Evolutionary conservation across 92 coral and sea anemone genomes (phyloP), one percentile per base, ranked within the genome.

Genomic region (Umimayanthus chanpuru): DNA sequence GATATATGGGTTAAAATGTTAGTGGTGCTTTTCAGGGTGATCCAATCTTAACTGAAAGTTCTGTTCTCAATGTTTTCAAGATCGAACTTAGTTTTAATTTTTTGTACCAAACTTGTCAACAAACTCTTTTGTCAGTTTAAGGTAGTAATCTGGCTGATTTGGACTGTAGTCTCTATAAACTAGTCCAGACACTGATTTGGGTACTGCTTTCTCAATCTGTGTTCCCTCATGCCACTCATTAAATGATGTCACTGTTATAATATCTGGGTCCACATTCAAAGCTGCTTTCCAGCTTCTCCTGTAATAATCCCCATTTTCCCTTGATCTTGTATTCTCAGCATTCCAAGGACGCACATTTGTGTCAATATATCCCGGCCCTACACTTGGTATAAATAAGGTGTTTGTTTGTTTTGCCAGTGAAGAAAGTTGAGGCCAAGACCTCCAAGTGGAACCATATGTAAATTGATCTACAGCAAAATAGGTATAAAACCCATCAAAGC

Each of bases 151-250:
- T 56, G 99, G 91, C 16, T 81, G 30, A 84, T 91, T 64, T 20
- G 99, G 99, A 16, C 64, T 38, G 39, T 97, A 97, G 72, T 95
- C 94, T 26, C 90, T 89, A 77, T 97, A 95, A 6, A 82, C 76
- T 40, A 85, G 82, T 70, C 99, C 99, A 49, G 89, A 36, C 12
- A 73, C 92, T n/a, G 92, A 67, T 81, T 93, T 97, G 36, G 99
- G 96, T 18, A 95, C 86, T 25, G 99, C 99, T 73, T 93, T 91
- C 81, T 97, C 99, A 47, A 97, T 97, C 87, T 97, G 99, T 50
- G 99, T 97, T 65, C 99, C 99, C 76, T 97, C 99, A 23, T 97
- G 99, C 99, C 99, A 97, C 88, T 97, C 99, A 90, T 97, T 97
- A 70, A 97, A 97, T 12, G 99, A 97, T 0, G 99, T 97, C 12